Percentiles rank a stretch among this genome's conserved stretches.
These are phyloP conservation scores for Adelognathus sp. DNA, from an alignment of 2,888 invertebrate species.

Conservation along the genomic window DNA sequence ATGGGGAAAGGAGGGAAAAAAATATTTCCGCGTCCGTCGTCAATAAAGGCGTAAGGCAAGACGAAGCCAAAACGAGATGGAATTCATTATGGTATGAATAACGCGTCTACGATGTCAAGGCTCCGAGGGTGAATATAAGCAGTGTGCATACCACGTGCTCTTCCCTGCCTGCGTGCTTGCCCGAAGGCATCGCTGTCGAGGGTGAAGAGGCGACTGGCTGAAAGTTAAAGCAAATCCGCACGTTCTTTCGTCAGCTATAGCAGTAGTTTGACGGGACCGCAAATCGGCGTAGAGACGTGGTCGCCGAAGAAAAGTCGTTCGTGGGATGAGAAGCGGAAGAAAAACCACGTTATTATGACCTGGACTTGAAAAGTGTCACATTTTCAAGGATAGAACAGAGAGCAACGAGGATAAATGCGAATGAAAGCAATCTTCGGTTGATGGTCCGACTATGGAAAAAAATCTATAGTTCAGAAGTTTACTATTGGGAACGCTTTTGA, in stretches of 20 bases:
- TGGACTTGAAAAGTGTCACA: slow-evolving; percentile 14
- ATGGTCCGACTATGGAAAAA: background rate
- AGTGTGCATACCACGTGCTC: slow-evolving; percentile 47
- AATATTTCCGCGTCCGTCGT: background rate
- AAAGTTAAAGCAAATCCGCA: slow-evolving; percentile 78
- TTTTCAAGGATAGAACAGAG: background rate
- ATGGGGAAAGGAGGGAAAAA: background rate
- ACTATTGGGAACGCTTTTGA: background rate
- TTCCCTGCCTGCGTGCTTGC: slow-evolving; percentile 27
- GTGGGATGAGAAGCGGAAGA: background rate
- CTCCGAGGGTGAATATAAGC: slow-evolving; percentile 65
- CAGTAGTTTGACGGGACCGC: background rate
- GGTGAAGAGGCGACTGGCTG: slow-evolving; percentile 73
- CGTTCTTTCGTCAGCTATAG: slow-evolving; percentile 26
- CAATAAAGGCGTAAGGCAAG: slow-evolving; percentile 6
- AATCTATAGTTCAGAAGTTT: background rate
- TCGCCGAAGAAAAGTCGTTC: background rate
- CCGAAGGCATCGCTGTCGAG: slow-evolving; percentile 45
- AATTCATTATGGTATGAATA: slow-evolving; percentile 80
- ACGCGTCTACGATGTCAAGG: slow-evolving; percentile 80
- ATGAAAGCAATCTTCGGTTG: slow-evolving; percentile 35
- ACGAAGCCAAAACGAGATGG: slow-evolving; percentile 67
- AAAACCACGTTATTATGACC: background rate
- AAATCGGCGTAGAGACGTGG: background rate
- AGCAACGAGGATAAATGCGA: slow-evolving; percentile 7